Conservation (phyloP, 2,888 invertebrate genomes). For the Drosophila merina region DNA sequence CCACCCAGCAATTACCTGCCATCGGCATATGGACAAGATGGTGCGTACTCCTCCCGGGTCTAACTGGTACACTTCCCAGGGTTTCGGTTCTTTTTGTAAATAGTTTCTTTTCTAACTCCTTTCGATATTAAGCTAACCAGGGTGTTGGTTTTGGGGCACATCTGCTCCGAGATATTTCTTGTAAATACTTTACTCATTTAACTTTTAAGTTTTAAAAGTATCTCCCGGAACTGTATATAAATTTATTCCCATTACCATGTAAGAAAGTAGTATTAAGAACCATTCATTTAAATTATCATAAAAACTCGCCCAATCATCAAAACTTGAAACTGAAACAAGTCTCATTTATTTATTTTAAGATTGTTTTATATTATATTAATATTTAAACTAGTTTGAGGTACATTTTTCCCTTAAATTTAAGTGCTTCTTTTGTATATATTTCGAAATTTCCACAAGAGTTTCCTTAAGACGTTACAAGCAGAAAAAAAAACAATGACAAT, state of each 20-base stretch:
- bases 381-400: neutral
- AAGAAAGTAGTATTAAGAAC: too few relatives aligned
- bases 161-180: neutral
- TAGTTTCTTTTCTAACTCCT: slow-evolving; percentile 12
- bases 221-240: neutral
- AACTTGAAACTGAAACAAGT: neutral
- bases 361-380: neutral
- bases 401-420: neutral
- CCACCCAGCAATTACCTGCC: slow-evolving; percentile 82
- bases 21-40: slow-evolving; percentile 82
- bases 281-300: neutral
- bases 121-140: neutral
- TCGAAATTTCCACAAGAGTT: neutral
- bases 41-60: slow-evolving; percentile 72
- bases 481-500: slow-evolving; percentile 21
- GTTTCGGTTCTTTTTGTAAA: slow-evolving; percentile 6
- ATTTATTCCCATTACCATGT: too few relatives aligned
- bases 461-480: slow-evolving; percentile 4
- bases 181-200: neutral
- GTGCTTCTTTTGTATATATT: neutral
- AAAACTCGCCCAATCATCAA: neutral
- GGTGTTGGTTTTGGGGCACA: slow-evolving; percentile 1
- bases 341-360: neutral
- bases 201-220: neutral
- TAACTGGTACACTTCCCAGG: too few relatives aligned